Base-by-base conservation (phyloP, 2,888 invertebrate genomes). In the Catocala nupta region DNA sequence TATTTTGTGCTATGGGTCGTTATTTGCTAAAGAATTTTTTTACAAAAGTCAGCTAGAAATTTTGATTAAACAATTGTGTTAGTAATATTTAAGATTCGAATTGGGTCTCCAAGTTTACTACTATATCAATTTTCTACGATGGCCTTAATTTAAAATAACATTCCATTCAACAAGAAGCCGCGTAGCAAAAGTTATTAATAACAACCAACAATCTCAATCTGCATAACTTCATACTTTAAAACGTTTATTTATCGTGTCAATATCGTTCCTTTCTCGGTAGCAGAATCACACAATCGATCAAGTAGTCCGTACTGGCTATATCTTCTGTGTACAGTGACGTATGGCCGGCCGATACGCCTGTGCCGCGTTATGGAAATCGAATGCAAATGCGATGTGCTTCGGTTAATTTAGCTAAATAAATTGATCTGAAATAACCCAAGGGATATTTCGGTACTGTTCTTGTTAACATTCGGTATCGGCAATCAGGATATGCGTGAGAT, bases 361-460 rank as follows among this genome's bases (percentile, higher is more conserved):
- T 80, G 69, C 84, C 76, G 82, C 88, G 88, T 89, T 93, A 94
- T 94, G 93, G 92, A 93, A 92, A 94, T 93, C 84, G 87, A 88
- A 94, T 94, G 94, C 93, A 93, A 94, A 94, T 94, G 88, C 84
- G 83, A 84, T 85, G 85, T 83, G 86, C 86, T 84, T 84, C 87
- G 85, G 90, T 92, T 93, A 92, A 93, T 92, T 92, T 91, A 92
- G 90, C 90, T 88, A 91, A 94, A 93, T 93, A 92, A 90, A 93
- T 92, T 85, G 90, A 88, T 88, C 86, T 84, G 56, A 67, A 75
- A 81, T 81, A 84, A 82, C 82, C 80, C 81, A 83, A 88, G 83
- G 85, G 89, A 86, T 80, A 75, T 87, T 85, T 89, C 87, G 87
- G 90, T 88, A 87, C 86, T 84, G 86, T 80, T 76, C 83, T 86